Base-by-base conservation (phyloP, 2,113 vertebrate genomes). In the Macquaria ambigua region DNA sequence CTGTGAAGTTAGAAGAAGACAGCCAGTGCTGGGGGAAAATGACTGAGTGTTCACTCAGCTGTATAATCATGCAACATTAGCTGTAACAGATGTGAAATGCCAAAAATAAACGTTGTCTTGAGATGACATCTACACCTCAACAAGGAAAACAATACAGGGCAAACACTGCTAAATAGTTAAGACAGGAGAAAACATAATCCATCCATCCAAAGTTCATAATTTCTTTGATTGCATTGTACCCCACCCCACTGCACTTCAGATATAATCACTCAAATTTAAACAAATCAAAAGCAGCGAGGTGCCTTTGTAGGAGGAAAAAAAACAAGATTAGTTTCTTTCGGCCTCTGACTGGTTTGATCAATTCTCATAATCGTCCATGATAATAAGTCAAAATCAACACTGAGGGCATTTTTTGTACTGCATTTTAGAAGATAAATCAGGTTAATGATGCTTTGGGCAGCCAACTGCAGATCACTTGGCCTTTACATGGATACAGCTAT, bases 351-450 rank as follows among this genome's bases (percentile, higher is more conserved):
- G 70, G 69, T 83, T 82, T 64, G 77, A 87, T 93, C 87, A 86
- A 82, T 92, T 83, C 63, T 78, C 62, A 84, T 87, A 89, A 86
- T 91, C 6, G 10, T 50, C 63, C 46, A 46, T 70, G 66, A 68
- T 77, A 89, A 91, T 85, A 78, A 88, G 66, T 85, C 79, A 79
- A 79, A 87, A 79, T 86, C 70, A 85, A 66, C 61, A 0, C 37
- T 7, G 37, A 70, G 55, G 34, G 41, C 0, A 14, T 69, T 85
- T 69, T 85, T 81, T 73, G 72, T 63, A 82, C 23, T 72, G 55
- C 66, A 67, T 84, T 90, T 84, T 41, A 61, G 71, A 79, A 66
- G 81, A 90, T 86, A 88, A 88, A 89, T 92, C 91, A 91, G 70
- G 87, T 79, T 91, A 91, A 92, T 92, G 82, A 71, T 82, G 87